phyloP scores from a whole-genome alignment of 2,888 invertebrate genomes.

The Drosophila suboccidentalis region DNA sequence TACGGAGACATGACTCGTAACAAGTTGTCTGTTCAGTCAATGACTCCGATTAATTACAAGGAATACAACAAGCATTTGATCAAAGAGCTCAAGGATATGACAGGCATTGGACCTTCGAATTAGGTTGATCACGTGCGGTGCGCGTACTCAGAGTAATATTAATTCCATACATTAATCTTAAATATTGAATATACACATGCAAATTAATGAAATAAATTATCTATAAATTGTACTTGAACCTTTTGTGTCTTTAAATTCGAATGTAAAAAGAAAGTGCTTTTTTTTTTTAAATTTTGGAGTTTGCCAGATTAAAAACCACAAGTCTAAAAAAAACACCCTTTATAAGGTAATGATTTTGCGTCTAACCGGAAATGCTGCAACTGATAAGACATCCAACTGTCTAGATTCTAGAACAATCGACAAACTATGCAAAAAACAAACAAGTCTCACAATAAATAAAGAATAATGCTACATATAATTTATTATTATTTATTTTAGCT shows the following conservation, averaged over 20 bases:
- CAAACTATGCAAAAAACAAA: neutral
- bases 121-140: constrained; percentile 47
- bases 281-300: too few relatives aligned
- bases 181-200: constrained; percentile 15
- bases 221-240: neutral
- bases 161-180: constrained; percentile 29
- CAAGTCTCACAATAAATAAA: neutral
- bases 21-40: constrained; percentile 90
- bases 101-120: constrained; percentile 86
- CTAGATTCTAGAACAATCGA: neutral
- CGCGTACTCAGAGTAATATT: constrained; percentile 24
- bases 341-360: too few relatives aligned
- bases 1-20: constrained; percentile 90
- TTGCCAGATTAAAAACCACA: too few relatives aligned
- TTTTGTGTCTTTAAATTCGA: neutral
- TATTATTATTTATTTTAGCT: constrained; percentile 31
- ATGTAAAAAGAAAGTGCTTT: too few relatives aligned
- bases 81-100: constrained; percentile 89
- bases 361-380: neutral
- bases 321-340: too few relatives aligned
- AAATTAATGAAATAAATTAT: constrained; percentile 24
- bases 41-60: constrained; percentile 91
- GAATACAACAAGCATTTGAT: constrained; percentile 91
- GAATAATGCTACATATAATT: constrained; percentile 5
- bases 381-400: neutral